Evolutionary conservation across 2,113 vertebrate species (phyloP).

Genomic region (Zosterops japonicus): DNA sequence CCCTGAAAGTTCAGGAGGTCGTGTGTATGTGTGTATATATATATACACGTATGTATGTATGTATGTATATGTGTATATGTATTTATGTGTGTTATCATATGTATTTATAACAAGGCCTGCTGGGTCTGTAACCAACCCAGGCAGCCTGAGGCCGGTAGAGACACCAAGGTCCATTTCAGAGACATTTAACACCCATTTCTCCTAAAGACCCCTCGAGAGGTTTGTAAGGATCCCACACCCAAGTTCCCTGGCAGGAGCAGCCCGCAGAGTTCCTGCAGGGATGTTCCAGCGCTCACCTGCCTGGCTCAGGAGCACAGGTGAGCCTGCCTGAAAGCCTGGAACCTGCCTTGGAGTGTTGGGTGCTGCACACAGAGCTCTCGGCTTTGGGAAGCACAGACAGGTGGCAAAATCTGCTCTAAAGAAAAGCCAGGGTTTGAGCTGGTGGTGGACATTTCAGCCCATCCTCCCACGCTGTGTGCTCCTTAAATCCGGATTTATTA

Average conservation of each 20-base stretch:
- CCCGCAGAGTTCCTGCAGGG: neutral
- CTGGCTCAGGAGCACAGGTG: neutral
- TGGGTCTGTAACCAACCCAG: neutral
- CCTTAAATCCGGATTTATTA: neutral
- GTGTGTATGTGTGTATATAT: too few relatives aligned
- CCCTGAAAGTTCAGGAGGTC: fast-evolving
- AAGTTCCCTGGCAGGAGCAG: fast-evolving
- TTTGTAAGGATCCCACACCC: fast-evolving
- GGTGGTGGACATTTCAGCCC: neutral
- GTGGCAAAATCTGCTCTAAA: neutral
- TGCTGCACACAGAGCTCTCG: too few relatives aligned
- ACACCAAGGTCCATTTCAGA: neutral
- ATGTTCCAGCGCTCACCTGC: fast-evolving
- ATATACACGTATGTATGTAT: too few relatives aligned
- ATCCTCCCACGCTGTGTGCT: fast-evolving
- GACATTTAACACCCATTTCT: neutral
- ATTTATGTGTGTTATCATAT: too few relatives aligned
- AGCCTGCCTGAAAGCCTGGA: neutral
- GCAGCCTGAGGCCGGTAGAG: fast-evolving
- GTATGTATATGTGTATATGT: too few relatives aligned
- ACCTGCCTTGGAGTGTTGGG: fast-evolving
- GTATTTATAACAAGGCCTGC: too few relatives aligned
- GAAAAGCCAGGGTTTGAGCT: neutral
- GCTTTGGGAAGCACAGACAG: neutral
- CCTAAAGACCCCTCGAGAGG: fast-evolving